phyloP scores from a whole-genome alignment of 2,888 invertebrate species.

The Mechanitis messenoides region DNA sequence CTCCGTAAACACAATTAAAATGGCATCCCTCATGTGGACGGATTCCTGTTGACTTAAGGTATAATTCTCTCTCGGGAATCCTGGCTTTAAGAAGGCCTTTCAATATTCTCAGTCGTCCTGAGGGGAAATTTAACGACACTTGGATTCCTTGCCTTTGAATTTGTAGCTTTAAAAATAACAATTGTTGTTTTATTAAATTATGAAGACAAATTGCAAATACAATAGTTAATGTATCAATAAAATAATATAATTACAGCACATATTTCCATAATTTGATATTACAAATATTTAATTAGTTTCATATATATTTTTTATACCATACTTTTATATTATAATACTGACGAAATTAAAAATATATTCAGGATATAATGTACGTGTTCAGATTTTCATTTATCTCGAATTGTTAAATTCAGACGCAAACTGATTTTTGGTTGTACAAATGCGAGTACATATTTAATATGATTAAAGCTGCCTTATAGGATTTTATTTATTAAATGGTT shows the following conservation, averaged over 20 bases:
- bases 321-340: too few relatives aligned
- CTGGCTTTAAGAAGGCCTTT: slow-evolving; percentile 52
- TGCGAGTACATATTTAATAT: slow-evolving; percentile 7
- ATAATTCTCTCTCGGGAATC: slow-evolving; percentile 63
- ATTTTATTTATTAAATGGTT: slow-evolving; percentile 2
- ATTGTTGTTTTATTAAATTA: too few relatives aligned
- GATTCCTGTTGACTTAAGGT: slow-evolving; percentile 55
- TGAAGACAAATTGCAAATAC: too few relatives aligned
- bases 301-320: too few relatives aligned
- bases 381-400: slow-evolving; percentile 22
- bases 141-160: slow-evolving; percentile 11
- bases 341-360: slow-evolving; percentile 13
- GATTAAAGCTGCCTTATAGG: slow-evolving; percentile 13
- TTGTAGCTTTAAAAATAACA: slow-evolving; percentile 12
- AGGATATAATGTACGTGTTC: slow-evolving; percentile 25
- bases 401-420: slow-evolving; percentile 19
- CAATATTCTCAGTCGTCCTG: slow-evolving; percentile 41
- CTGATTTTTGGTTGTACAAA: slow-evolving; percentile 18
- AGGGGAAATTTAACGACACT: slow-evolving; percentile 46
- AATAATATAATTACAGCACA: too few relatives aligned
- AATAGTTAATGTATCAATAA: too few relatives aligned
- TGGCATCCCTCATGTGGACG: slow-evolving; percentile 60
- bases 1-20: slow-evolving; percentile 69
- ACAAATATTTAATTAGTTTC: too few relatives aligned
- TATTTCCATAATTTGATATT: too few relatives aligned